Evolutionary conservation across 2,888 invertebrate species (phyloP), one percentile per base, ranked within the genome.

Genomic region (Stratiomys singularior): DNA sequence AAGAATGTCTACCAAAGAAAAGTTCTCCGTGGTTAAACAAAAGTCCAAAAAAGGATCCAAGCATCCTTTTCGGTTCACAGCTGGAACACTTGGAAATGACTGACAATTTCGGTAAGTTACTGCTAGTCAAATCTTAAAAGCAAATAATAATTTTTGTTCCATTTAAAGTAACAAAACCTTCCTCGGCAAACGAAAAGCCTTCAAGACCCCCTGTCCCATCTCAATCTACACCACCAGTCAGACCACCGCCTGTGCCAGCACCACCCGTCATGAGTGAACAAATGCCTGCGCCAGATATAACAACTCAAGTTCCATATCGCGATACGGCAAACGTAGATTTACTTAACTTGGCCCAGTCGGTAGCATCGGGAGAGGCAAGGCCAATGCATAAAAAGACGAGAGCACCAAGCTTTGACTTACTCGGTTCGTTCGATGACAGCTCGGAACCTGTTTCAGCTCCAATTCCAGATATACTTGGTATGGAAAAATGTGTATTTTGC

Each of bases 61-160:
- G 90, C 79, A 83, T 82, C 44, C 87, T 96, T 0, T 96, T 96
- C 85, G 91, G 92, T 3, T 92, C 94, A 0, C 92, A 92, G 77
- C 85, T 95, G 77, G 96, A 96, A 85, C 92, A 93, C 86, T 94
- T 94, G 80, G 95, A 96, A 85, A 93, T 93, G 82, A 89, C 94
- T 28, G 95, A 96, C 83, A 94, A 94, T 84, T 96, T 95, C 85
- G 93, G 94, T 93, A 84, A 87, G 84, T n/a, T 28, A 5, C 37
- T 37, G 37, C 9, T 37, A 37, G n/a, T 37, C 3, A 9, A 37
- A 37, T 37, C 3, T 37, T 37, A 37, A 9, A 37, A 9, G 9
- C 37, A 66, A 0, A 44, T 15, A 21, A 44, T 44, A 44, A 44
- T 21, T 5, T 37, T 37, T 37, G 37, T 5, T 37, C 9, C 3